phyloP scores from a whole-genome alignment of 2,888 invertebrate genomes.

The Pharmacophagus antenor region DNA sequence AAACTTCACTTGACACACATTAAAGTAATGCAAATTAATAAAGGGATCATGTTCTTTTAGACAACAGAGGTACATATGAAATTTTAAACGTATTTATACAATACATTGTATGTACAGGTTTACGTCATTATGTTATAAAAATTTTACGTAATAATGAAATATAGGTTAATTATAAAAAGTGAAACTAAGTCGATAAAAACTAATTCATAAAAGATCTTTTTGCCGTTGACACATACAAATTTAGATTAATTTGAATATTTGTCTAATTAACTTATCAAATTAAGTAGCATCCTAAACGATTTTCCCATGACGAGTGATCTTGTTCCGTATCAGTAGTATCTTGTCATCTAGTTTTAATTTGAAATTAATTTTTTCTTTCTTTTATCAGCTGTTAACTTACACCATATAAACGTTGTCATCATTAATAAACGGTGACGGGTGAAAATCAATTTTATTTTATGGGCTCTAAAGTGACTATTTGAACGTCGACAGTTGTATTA shows the following conservation, averaged over 20 bases:
- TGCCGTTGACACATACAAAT: background rate
- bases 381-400: conserved; percentile 9
- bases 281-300: background rate
- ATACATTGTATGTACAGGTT: background rate
- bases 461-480: conserved; percentile 15
- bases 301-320: background rate
- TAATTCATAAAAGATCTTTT: background rate
- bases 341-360: background rate
- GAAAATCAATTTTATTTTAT: conserved; percentile 21
- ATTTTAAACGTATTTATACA: background rate
- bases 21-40: too few relatives aligned
- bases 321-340: background rate
- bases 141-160: background rate
- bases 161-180: conserved; percentile 1
- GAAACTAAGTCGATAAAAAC: background rate
- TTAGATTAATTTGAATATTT: conserved; percentile 1
- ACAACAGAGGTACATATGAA: too few relatives aligned
- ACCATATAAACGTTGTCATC: conserved; percentile 4
- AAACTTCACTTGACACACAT: too few relatives aligned
- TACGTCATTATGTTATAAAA: background rate
- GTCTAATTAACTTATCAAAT: conserved; percentile 1
- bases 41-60: too few relatives aligned
- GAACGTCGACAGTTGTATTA: conserved; percentile 30
- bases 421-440: conserved; percentile 7
- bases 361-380: background rate